Conservation (phyloP, 2,797 vertebrate species). For the Taeniopygia guttata region DNA sequence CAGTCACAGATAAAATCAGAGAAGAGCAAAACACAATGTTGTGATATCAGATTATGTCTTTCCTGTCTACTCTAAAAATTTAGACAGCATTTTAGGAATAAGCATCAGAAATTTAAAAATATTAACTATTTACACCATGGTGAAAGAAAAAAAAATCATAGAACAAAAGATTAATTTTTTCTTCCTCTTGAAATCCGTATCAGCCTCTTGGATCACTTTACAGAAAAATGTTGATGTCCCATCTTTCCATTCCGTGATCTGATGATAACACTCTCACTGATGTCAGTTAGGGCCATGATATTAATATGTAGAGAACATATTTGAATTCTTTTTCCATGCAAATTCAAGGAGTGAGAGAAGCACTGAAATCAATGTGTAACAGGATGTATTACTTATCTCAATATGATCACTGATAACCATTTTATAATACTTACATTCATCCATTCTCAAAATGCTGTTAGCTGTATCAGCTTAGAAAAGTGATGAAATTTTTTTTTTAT, state of each 20-base stretch:
- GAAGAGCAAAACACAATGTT: background rate
- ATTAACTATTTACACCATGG: background rate
- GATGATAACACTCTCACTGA: background rate
- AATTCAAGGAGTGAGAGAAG: background rate
- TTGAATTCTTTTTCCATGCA: background rate
- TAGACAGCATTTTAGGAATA: background rate
- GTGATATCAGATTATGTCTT: background rate
- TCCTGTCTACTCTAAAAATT: background rate
- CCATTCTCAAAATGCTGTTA: background rate
- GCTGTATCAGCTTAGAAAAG: conserved; percentile 13
- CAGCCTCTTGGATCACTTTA: background rate
- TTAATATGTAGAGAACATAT: background rate
- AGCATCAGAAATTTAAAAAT: too few species aligned
- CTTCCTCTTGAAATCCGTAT: background rate
- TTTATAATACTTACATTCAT: conserved; percentile 28
- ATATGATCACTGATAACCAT: conserved; percentile 6
- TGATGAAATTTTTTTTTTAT: conserved; percentile 13
- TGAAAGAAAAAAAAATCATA: background rate
- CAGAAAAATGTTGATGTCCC: background rate
- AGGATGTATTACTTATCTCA: conserved; percentile 5
- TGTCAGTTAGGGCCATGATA: background rate
- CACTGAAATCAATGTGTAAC: background rate
- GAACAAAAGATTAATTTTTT: background rate
- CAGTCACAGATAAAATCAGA: background rate
- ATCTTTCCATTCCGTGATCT: background rate